Percentiles rank a stretch among this genome's conserved stretches.
phyloP scores from a whole-genome alignment of 2,888 invertebrate species.

The Stenodema calcarata region DNA sequence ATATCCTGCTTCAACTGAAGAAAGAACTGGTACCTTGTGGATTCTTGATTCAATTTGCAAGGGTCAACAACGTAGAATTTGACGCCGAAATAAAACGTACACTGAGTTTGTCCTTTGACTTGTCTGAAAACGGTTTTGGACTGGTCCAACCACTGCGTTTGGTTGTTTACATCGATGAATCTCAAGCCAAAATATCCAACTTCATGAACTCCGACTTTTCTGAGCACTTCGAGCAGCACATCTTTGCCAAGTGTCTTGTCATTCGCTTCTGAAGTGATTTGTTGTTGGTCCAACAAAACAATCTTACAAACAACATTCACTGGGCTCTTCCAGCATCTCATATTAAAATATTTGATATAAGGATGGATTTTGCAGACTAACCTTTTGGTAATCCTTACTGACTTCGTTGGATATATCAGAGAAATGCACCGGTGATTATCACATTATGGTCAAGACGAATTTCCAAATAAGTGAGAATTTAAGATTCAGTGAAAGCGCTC shows the following conservation, averaged over 20 bases:
- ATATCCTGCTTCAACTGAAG: constrained; percentile 97
- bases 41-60: constrained; percentile 93
- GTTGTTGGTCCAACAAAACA: constrained; percentile 87
- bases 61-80: constrained; percentile 98
- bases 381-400: not conserved
- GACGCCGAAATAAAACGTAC: constrained; percentile 93
- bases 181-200: constrained; percentile 96
- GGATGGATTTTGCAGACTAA: not conserved
- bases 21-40: constrained; percentile 97
- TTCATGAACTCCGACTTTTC: constrained; percentile 82
- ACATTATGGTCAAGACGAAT: not conserved
- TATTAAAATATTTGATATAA: constrained; percentile 29
- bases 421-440: not conserved
- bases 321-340: constrained; percentile 60
- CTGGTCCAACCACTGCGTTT: constrained; percentile 97
- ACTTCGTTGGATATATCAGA: not conserved
- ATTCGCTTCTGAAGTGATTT: constrained; percentile 87
- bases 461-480: not conserved
- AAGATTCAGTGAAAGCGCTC: not conserved
- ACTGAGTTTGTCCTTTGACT: constrained; percentile 75
- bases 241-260: constrained; percentile 65
- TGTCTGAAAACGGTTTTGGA: constrained; percentile 87
- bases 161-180: constrained; percentile 89
- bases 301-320: constrained; percentile 75
- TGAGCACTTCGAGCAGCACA: not conserved